Evolutionary conservation across 2,797 vertebrate species (phyloP).

Genomic region (Gambelia wislizenii): DNA sequence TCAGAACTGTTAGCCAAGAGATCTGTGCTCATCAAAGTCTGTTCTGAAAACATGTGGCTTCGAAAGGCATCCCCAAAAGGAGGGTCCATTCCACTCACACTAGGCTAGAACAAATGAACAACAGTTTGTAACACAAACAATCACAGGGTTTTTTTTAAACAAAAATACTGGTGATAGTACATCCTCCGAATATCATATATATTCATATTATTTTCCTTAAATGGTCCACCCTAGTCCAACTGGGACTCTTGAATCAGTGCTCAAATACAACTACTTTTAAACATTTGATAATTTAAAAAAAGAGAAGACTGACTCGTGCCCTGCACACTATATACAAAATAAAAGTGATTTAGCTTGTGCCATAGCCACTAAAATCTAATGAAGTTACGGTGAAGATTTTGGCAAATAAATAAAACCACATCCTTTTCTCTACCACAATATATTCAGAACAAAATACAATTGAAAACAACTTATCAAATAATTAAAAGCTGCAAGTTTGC

Average conservation of each 20-base stretch:
- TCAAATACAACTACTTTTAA: too few species aligned
- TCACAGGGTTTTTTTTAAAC: not conserved
- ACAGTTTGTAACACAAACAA: not conserved
- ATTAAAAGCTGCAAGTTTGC: not conserved
- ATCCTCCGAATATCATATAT: not conserved
- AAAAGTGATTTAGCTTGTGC: not conserved
- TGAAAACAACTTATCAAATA: not conserved
- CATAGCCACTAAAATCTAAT: not conserved
- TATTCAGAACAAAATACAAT: not conserved
- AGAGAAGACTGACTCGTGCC: not conserved
- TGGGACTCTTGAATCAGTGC: too few species aligned
- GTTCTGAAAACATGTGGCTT: slow-evolving; percentile 97
- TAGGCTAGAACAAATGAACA: slow-evolving; percentile 83
- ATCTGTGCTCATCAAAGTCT: slow-evolving; percentile 98
- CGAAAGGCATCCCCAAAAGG: slow-evolving; percentile 99
- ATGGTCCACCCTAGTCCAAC: too few species aligned
- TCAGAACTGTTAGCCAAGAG: slow-evolving; percentile 95
- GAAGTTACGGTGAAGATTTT: not conserved
- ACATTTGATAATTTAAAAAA: not conserved
- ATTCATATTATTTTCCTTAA: not conserved
- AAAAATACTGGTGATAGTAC: not conserved
- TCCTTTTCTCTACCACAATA: not conserved
- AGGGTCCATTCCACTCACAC: slow-evolving; percentile 98
- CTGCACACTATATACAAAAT: not conserved
- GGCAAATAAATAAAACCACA: too few species aligned